These are phyloP conservation scores for Meliscaeva auricollis DNA, from an alignment of 2,888 invertebrate genomes.

Conservation along the genomic window DNA sequence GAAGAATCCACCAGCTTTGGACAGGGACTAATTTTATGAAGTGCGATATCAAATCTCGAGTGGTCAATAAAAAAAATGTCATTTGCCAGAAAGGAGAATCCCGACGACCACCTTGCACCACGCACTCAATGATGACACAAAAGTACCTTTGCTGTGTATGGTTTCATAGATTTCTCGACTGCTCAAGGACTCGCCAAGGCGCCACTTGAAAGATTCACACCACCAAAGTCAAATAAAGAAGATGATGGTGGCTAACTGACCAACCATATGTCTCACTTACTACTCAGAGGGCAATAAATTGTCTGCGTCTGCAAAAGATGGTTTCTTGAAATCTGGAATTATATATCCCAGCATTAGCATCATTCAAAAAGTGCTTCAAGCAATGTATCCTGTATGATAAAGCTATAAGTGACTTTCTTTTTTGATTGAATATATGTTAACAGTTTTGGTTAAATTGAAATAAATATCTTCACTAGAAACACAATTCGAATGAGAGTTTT, in stretches of 20 bases:
- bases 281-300: constrained; percentile 55
- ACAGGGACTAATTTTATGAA: constrained; percentile 75
- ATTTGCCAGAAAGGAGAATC: constrained; percentile 68
- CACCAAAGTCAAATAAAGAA: constrained; percentile 63
- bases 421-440: constrained; percentile 7
- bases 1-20: constrained; percentile 67
- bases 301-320: constrained; percentile 44
- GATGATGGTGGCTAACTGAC: constrained; percentile 56
- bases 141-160: neutral
- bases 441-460: constrained; percentile 25
- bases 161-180: constrained; percentile 16
- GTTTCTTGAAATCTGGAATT: constrained; percentile 6
- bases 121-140: neutral
- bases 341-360: constrained; percentile 23
- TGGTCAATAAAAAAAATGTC: constrained; percentile 75
- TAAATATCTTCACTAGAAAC: neutral
- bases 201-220: constrained; percentile 57
- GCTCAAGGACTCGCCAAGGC: constrained; percentile 16
- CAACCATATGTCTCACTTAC: constrained; percentile 64
- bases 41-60: constrained; percentile 75
- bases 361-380: constrained; percentile 30
- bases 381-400: constrained; percentile 18
- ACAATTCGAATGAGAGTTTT: constrained; percentile 11
- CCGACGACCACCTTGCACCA: constrained; percentile 62
- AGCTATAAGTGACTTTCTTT: neutral